Conservation (phyloP, 2,797 vertebrate genomes). For the Anableps anableps region DNA sequence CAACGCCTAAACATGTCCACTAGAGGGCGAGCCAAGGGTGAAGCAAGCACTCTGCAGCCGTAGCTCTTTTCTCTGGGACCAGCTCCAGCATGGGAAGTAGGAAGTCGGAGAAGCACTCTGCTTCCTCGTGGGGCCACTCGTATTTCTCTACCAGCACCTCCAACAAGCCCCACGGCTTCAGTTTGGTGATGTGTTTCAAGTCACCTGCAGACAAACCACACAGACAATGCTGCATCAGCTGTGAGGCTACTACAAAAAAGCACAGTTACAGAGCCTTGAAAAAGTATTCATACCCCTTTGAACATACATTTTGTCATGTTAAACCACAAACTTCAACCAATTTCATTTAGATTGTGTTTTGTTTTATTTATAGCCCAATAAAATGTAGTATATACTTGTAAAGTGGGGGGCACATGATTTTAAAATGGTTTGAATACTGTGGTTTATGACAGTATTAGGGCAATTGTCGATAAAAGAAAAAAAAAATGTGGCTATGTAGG, state of each 20-base stretch:
- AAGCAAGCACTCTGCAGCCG: slow-evolving; percentile 91
- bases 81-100: slow-evolving; percentile 97
- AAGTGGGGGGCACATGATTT: not conserved
- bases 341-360: not conserved
- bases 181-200: slow-evolving; percentile 97
- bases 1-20: slow-evolving; percentile 58
- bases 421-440: not conserved
- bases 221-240: slow-evolving; percentile 7
- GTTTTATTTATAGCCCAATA: not conserved
- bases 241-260: not conserved
- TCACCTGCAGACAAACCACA: slow-evolving; percentile 84
- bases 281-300: not conserved
- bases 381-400: not conserved
- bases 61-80: slow-evolving; percentile 94
- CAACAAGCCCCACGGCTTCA: slow-evolving; percentile 97
- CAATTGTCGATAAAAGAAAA: not conserved
- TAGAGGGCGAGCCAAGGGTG: slow-evolving; percentile 87
- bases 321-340: not conserved
- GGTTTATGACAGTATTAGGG: not conserved
- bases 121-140: slow-evolving; percentile 93
- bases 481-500: not conserved
- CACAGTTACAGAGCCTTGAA: not conserved
- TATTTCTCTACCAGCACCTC: slow-evolving; percentile 98
- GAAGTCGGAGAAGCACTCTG: slow-evolving; percentile 93
- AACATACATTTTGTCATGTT: not conserved